Evolutionary conservation across 2,113 vertebrate species (phyloP).

Genomic region (Oryzias javanicus): DNA sequence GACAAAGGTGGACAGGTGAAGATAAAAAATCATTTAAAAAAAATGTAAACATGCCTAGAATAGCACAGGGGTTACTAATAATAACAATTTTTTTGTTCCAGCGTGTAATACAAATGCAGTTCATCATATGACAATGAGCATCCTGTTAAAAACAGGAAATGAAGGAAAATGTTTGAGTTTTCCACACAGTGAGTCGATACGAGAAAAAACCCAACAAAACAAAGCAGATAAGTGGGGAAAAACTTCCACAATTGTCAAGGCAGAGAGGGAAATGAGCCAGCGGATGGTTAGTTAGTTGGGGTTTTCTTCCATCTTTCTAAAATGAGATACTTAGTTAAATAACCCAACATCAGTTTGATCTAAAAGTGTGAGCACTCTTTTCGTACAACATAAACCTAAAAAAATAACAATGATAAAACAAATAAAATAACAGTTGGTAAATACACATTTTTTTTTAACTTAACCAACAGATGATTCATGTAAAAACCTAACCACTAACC

Average conservation of each 20-base stretch:
- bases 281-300: conserved; percentile 24
- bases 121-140: neutral
- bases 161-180: conserved; percentile 43
- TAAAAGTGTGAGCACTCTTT: too few relatives aligned
- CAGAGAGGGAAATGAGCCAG: conserved; percentile 14
- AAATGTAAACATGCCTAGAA: too few relatives aligned
- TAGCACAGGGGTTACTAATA: too few relatives aligned
- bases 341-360: too few relatives aligned
- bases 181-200: conserved; percentile 7
- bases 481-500: too few relatives aligned
- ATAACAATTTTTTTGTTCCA: too few relatives aligned
- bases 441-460: too few relatives aligned
- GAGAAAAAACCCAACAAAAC: conserved; percentile 11
- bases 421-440: neutral
- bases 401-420: conserved; percentile 4
- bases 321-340: conserved; percentile 6
- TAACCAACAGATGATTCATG: too few relatives aligned
- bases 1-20: too few relatives aligned
- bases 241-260: neutral
- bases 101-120: too few relatives aligned
- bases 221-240: neutral
- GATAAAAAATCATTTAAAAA: too few relatives aligned
- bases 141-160: conserved; percentile 58
- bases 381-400: neutral
- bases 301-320: conserved; percentile 16